Conservation (phyloP, 2,113 vertebrate species). For the Piaya cayana region DNA sequence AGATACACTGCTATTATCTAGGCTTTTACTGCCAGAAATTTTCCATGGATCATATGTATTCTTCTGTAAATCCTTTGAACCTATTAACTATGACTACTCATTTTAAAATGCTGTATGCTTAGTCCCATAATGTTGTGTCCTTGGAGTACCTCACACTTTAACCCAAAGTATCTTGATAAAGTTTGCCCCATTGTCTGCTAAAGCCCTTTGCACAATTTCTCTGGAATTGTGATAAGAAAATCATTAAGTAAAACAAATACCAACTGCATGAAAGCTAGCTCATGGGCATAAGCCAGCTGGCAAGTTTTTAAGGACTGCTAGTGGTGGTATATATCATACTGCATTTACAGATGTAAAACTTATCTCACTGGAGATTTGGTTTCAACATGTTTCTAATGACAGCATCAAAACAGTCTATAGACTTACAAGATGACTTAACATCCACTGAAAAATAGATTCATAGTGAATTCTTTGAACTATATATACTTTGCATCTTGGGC, state of each 20-base stretch:
- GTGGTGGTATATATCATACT: not conserved
- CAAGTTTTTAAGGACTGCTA: not conserved
- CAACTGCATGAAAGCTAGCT: not conserved
- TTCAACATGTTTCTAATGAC: not conserved
- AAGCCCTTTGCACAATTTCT: not conserved
- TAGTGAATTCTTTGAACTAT: not conserved
- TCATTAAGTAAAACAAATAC: not conserved
- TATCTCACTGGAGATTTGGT: not conserved
- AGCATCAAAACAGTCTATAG: not conserved
- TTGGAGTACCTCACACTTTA: not conserved
- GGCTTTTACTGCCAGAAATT: not conserved
- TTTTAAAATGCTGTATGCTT: not conserved
- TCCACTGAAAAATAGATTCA: not conserved
- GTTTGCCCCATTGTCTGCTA: not conserved
- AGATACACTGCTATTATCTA: not conserved
- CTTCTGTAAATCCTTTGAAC: not conserved
- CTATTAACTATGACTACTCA: not conserved
- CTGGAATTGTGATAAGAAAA: not conserved
- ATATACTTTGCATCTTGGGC: not conserved
- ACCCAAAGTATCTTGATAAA: not conserved
- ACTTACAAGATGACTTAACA: not conserved
- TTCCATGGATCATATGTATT: not conserved
- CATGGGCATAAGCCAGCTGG: not conserved
- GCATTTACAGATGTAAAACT: not conserved
- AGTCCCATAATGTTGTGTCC: fast-evolving